Base-by-base conservation (phyloP, 2,113 vertebrate species). In the Paramisgurnus dabryanus region DNA sequence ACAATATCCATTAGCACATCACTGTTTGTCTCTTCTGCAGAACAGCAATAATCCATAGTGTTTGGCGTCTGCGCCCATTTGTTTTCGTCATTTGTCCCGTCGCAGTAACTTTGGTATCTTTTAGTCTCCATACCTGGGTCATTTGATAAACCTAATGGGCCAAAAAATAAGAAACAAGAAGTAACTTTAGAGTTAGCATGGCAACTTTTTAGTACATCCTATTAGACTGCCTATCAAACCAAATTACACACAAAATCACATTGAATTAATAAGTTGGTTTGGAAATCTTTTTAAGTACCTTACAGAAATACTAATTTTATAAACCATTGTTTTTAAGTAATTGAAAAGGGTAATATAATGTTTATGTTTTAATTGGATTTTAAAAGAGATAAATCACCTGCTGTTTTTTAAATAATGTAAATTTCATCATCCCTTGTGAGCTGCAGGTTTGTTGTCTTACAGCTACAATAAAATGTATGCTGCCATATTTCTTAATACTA, bases 81-180 rank as follows among this genome's bases (percentile, higher is more conserved):
- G 92, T 93, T 94, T 88, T 97, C 96, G 91, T 95, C 94, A 81
- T 96, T 94, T 86, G 93, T 91, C 87, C 93, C 95, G 92, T 98
- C 95, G 87, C 94, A 92, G 91, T 95, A 96, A 92, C 94, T 95
- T 94, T 94, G 94, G 94, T 96, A 98, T 94, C 94, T 96, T 95
- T 98, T 97, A 92, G 96, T 96, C 93, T 98, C 97, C 97, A 98
- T 98, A 88, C 91, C 95, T 92, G 89, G 86, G 82, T 93, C 91
- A 93, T 91, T 72, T 88, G 91, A 92, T 83, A 90, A 79, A 89
- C 89, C 93, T 93, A 85, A 69, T n/a, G 55, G 81, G 45, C 47
- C 82, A 66, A 74, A 76, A 70, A 79, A 67, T 55, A 9, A 81
- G 60, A 50, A 39, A 80, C 7, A 80, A 6, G 15, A 12, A 55